Evolutionary conservation across 2,113 vertebrate species (phyloP).

Genomic region (Tragelaphus buxtoni): DNA sequence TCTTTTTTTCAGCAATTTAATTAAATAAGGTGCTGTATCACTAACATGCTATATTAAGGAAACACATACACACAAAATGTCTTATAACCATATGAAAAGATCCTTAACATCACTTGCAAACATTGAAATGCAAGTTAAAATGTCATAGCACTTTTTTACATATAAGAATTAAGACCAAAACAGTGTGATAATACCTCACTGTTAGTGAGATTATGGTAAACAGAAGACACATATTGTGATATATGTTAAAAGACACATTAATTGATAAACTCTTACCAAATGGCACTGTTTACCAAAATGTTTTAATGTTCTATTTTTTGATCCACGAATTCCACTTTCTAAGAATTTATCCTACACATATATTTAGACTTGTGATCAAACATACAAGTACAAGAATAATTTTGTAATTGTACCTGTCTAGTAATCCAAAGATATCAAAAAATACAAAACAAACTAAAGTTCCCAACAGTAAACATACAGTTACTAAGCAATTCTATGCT

Average conservation of each 20-base stretch:
- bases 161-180: not conserved
- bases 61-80: not conserved
- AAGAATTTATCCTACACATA: not conserved
- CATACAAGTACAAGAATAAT: not conserved
- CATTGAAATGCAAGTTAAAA: constrained; percentile 25
- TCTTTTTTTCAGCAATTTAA: not conserved
- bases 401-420: not conserved
- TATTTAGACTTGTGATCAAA: not conserved
- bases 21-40: not conserved
- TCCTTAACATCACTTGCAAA: not conserved
- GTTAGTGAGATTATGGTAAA: not conserved
- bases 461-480: not conserved
- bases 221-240: no score
- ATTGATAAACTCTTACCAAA: not conserved
- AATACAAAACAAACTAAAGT: not conserved
- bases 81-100: not conserved
- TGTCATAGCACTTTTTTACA: not conserved
- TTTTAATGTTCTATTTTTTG: not conserved
- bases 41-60: not conserved
- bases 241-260: not conserved
- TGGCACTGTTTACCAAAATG: not conserved
- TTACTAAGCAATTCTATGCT: not conserved
- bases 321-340: not conserved
- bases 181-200: not conserved
- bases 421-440: not conserved